phyloP scores from a whole-genome alignment of 1,140 invertebrate species.

The Drosophila burlai region DNA sequence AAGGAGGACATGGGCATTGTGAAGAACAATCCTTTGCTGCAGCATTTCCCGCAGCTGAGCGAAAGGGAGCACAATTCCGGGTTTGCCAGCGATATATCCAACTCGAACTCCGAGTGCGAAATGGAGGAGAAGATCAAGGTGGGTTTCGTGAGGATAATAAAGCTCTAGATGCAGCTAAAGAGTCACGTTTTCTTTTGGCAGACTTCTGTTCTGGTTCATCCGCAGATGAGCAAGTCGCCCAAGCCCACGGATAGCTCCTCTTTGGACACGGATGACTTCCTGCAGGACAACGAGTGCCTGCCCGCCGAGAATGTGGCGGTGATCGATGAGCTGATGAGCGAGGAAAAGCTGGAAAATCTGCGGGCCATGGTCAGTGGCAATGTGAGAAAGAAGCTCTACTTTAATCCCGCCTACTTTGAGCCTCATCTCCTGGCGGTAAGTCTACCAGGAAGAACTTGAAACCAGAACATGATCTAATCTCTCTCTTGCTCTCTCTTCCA shows the following conservation, averaged over 20 bases:
- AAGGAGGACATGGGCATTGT: conserved; percentile 87
- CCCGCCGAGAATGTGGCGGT: conserved; percentile 94
- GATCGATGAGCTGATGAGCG: conserved; percentile 90
- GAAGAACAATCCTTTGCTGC: conserved; percentile 91
- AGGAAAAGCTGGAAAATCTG: conserved; percentile 88
- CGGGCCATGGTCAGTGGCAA: conserved; percentile 88
- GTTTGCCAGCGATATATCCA: conserved; percentile 84
- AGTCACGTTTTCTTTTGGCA: conserved; percentile 74
- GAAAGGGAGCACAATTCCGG: conserved; percentile 86
- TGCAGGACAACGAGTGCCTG: conserved; percentile 87
- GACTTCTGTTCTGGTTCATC: conserved; percentile 90
- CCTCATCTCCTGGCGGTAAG: conserved; percentile 92
- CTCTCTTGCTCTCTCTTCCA: conserved; percentile 76
- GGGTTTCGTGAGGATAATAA: not conserved
- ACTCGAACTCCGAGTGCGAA: conserved; percentile 84
- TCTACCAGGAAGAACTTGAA: conserved; percentile 4
- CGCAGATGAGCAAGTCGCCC: conserved; percentile 76
- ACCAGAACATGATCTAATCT: not conserved
- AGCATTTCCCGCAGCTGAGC: conserved; percentile 87
- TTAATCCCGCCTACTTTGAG: conserved; percentile 95
- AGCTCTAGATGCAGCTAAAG: rapidly evolving
- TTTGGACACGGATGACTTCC: conserved; percentile 58
- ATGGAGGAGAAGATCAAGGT: conserved; percentile 82
- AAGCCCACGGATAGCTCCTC: conserved; percentile 41
- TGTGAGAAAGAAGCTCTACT: conserved; percentile 92